Percentiles rank a stretch among this genome's conserved stretches.
phyloP scores from a whole-genome alignment of 2,888 invertebrate species.

The Caenorhabditis imperialis region DNA sequence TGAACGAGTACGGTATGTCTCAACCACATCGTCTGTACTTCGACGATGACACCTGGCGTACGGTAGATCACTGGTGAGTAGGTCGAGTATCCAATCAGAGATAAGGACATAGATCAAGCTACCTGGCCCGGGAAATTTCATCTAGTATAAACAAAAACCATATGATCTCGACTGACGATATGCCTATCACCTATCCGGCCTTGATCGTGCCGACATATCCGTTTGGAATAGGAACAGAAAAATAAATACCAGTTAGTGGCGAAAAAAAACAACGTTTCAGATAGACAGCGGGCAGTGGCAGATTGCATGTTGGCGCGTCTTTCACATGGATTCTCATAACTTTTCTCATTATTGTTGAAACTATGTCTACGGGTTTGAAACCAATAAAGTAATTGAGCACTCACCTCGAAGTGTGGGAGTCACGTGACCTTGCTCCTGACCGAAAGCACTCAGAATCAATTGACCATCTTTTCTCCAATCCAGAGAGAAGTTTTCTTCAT shows the following conservation, averaged over 20 bases:
- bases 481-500: slow-evolving; percentile 60
- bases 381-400: slow-evolving; percentile 1
- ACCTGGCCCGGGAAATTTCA: not conserved
- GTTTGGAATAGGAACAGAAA: too few relatives aligned
- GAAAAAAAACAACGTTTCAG: slow-evolving; percentile 6
- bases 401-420: slow-evolving; percentile 68
- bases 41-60: slow-evolving; percentile 13
- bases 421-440: slow-evolving; percentile 64
- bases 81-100: too few relatives aligned
- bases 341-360: too few relatives aligned
- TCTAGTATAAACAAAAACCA: slow-evolving; percentile 8
- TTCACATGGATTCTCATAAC: too few relatives aligned
- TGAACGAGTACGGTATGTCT: slow-evolving; percentile 52
- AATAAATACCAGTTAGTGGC: too few relatives aligned
- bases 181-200: slow-evolving; percentile 2
- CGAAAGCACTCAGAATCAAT: slow-evolving; percentile 69
- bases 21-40: slow-evolving; percentile 24
- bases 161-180: slow-evolving; percentile 15
- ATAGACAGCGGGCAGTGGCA: not conserved
- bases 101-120: slow-evolving; percentile 2
- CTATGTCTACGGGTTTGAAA: too few relatives aligned
- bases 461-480: slow-evolving; percentile 71
- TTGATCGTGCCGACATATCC: slow-evolving; percentile 19
- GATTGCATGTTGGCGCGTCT: not conserved
- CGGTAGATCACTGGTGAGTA: slow-evolving; percentile 37